Percentiles rank a stretch among this genome's conserved stretches.
phyloP scores from a whole-genome alignment of 2,113 vertebrate genomes.

The Nematolebias whitei region DNA sequence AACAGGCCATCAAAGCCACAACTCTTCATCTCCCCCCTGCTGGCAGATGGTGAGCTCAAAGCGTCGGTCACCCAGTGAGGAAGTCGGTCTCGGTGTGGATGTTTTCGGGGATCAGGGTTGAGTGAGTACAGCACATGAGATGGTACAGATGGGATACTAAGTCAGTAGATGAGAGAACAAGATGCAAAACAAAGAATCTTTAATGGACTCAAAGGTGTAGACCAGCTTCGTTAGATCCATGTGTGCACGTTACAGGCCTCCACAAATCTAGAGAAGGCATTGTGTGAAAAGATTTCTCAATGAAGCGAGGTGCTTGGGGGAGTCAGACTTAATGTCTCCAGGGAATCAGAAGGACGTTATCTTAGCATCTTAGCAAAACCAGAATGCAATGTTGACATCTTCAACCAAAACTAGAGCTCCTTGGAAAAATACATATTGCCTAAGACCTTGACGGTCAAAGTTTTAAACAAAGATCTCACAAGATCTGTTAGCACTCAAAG shows the following conservation, averaged over 20 bases:
- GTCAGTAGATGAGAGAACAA: neutral
- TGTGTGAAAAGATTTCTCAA: constrained; percentile 11
- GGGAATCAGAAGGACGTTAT: constrained; percentile 18
- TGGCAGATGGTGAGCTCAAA: neutral
- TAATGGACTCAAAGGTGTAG: too few species aligned
- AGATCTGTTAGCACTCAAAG: too few species aligned
- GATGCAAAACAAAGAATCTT: too few species aligned
- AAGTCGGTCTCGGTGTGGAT: constrained; percentile 20
- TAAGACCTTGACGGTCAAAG: too few species aligned
- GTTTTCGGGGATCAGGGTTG: constrained; percentile 56
- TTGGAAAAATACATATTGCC: too few species aligned
- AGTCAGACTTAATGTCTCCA: constrained; percentile 17
- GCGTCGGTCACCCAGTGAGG: constrained; percentile 2
- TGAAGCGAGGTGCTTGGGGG: constrained; percentile 9
- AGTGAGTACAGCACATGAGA: constrained; percentile 12
- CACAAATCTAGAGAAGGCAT: neutral
- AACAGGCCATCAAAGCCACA: neutral
- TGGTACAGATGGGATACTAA: too few species aligned
- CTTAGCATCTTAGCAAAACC: neutral
- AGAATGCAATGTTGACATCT: too few species aligned
- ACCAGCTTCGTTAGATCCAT: too few species aligned
- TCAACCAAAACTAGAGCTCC: too few species aligned
- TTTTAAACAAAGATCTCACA: too few species aligned
- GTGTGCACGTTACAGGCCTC: constrained; percentile 18
- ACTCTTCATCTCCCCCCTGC: neutral